Conservation (phyloP, 2,797 vertebrate species). For the Rhyacichthys aspro region DNA sequence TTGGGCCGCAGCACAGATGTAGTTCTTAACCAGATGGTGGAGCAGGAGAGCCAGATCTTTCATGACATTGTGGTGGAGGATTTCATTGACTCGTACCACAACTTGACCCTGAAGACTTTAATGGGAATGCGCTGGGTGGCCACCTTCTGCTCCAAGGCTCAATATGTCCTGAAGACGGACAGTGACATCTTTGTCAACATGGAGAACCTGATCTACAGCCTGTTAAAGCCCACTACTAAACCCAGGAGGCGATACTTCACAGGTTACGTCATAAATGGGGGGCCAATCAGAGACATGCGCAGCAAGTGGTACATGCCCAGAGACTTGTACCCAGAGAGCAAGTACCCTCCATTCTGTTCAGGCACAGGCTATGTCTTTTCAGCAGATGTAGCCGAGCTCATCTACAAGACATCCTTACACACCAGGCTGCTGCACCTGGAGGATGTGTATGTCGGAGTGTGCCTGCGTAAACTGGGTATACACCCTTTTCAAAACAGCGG, state of each 20-base stretch:
- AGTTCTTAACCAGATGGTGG: conserved; percentile 97
- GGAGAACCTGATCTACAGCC: conserved; percentile 98
- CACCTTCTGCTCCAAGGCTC: conserved; percentile 92
- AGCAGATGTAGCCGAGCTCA: conserved; percentile 94
- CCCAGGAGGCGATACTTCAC: conserved; percentile 96
- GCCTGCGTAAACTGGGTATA: conserved; percentile 94
- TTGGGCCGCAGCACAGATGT: conserved; percentile 89
- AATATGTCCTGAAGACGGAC: conserved; percentile 98
- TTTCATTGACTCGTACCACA: conserved; percentile 97
- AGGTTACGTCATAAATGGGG: conserved; percentile 96
- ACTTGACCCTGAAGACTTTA: conserved; percentile 96
- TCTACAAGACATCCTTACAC: conserved; percentile 96
- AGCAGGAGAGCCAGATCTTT: conserved; percentile 98
- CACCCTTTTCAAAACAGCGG: conserved; percentile 99
- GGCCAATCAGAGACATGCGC: conserved; percentile 95
- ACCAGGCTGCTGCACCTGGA: conserved; percentile 96
- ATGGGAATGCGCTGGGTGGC: conserved; percentile 99
- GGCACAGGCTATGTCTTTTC: conserved; percentile 98
- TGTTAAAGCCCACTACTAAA: conserved; percentile 93
- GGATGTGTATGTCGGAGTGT: conserved; percentile 96
- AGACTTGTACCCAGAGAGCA: conserved; percentile 95
- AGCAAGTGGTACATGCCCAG: conserved; percentile 99
- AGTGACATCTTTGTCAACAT: conserved; percentile 99
- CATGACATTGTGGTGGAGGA: conserved; percentile 97
- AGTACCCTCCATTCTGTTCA: conserved; percentile 98